Evolutionary conservation across 2,113 vertebrate species (phyloP).

Genomic region (Orycteropus afer): DNA sequence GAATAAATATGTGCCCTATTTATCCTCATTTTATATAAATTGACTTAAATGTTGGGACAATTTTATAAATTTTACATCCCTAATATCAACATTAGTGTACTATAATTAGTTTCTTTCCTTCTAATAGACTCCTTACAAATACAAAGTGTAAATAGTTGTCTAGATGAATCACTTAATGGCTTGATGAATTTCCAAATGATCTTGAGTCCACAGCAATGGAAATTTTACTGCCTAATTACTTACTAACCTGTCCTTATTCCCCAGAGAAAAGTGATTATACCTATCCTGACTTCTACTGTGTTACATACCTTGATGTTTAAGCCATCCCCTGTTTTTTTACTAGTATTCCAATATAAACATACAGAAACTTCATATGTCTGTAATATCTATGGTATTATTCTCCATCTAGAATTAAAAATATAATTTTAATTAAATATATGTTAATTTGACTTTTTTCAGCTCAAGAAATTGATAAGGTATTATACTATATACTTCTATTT

Average conservation of each 20-base stretch:
- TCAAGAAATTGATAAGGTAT: neutral
- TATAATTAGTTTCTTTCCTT: slow-evolving; percentile 28
- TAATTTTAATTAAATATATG: neutral
- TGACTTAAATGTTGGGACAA: neutral
- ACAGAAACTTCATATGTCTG: neutral
- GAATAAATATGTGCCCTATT: neutral
- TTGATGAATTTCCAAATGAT: slow-evolving; percentile 46
- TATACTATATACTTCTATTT: slow-evolving; percentile 32
- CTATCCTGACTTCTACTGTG: neutral
- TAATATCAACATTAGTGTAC: neutral
- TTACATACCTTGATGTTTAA: neutral
- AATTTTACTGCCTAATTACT: slow-evolving; percentile 6
- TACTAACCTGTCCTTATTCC: neutral
- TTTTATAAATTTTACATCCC: slow-evolving; percentile 53
- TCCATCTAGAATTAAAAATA: slow-evolving; percentile 26
- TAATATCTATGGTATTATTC: neutral
- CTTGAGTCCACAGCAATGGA: neutral
- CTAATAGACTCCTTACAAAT: slow-evolving; percentile 45
- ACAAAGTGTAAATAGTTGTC: slow-evolving; percentile 46
- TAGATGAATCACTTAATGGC: slow-evolving; percentile 42
- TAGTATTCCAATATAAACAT: neutral
- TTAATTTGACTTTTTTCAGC: neutral
- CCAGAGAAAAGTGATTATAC: neutral
- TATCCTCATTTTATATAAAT: slow-evolving; percentile 52
- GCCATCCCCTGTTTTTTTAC: neutral